phyloP scores from a whole-genome alignment of 2,113 vertebrate genomes.

The Xyliphius kryptos region DNA sequence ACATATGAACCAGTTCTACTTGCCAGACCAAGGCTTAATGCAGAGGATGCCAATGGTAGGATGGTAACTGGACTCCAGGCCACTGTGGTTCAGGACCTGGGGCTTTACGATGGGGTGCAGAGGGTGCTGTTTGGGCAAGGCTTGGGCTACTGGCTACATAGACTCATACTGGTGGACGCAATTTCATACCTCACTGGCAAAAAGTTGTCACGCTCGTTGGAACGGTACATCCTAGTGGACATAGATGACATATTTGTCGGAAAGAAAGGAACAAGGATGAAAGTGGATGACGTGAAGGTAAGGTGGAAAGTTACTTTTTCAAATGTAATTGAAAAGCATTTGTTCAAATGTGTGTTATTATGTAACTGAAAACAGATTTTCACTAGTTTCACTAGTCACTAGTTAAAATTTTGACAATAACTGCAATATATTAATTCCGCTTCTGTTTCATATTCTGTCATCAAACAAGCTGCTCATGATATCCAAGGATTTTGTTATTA shows the following conservation, averaged over 20 bases:
- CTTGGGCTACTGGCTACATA: constrained; percentile 90
- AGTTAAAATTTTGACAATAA: too few species aligned
- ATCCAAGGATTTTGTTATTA: too few species aligned
- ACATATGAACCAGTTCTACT: constrained; percentile 87
- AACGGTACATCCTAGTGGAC: constrained; percentile 88
- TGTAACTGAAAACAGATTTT: too few species aligned
- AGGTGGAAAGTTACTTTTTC: too few species aligned
- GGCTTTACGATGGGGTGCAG: constrained; percentile 88
- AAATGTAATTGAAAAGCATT: too few species aligned
- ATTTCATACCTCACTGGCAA: constrained; percentile 85
- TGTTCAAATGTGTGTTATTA: too few species aligned
- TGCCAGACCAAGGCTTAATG: constrained; percentile 65
- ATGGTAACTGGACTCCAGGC: constrained; percentile 54
- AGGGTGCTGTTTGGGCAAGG: constrained; percentile 91
- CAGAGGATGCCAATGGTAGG: constrained; percentile 47
- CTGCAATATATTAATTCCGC: too few species aligned
- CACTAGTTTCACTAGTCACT: too few species aligned
- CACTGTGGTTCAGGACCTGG: constrained; percentile 86
- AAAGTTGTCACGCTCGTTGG: constrained; percentile 78
- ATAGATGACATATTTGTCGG: constrained; percentile 95
- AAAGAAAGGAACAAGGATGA: constrained; percentile 95
- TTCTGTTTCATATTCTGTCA: too few species aligned
- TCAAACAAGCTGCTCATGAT: too few species aligned
- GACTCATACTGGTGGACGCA: constrained; percentile 86
- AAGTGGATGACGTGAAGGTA: constrained; percentile 92